phyloP scores from a whole-genome alignment of 2,797 vertebrate genomes.

The Varecia variegata region DNA sequence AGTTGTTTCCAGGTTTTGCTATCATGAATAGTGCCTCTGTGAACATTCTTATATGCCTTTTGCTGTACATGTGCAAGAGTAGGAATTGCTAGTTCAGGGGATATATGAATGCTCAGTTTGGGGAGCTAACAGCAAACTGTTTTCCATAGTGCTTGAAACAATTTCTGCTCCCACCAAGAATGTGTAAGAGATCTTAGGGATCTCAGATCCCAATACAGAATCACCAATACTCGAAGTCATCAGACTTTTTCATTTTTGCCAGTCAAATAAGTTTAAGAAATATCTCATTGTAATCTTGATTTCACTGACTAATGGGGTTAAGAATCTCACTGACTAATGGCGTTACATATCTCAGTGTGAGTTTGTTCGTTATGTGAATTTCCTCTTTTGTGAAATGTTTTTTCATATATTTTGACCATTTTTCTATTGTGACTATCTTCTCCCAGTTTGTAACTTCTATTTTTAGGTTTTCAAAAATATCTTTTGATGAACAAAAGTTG shows the following conservation, averaged over 20 bases:
- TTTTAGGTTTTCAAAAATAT: not conserved
- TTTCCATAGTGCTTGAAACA: not conserved
- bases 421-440: not conserved
- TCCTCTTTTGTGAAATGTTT: not conserved
- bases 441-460: not conserved
- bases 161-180: not conserved
- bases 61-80: too few relatives aligned
- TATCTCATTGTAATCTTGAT: not conserved
- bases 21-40: too few relatives aligned
- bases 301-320: not conserved
- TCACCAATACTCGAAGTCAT: too few relatives aligned
- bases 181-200: not conserved
- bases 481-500: not conserved
- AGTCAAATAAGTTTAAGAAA: not conserved
- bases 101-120: fast-evolving
- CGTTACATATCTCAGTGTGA: fast-evolving
- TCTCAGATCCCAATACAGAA: too few relatives aligned
- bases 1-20: too few relatives aligned
- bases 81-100: too few relatives aligned
- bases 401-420: not conserved
- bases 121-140: too few relatives aligned
- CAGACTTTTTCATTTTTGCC: not conserved
- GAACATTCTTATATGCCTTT: too few relatives aligned
- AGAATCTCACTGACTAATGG: too few relatives aligned
- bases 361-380: too few relatives aligned